Evolutionary conservation across 2,113 vertebrate species (phyloP), one percentile per base, ranked within the genome.

Genomic region (Toxotes jaculatrix): DNA sequence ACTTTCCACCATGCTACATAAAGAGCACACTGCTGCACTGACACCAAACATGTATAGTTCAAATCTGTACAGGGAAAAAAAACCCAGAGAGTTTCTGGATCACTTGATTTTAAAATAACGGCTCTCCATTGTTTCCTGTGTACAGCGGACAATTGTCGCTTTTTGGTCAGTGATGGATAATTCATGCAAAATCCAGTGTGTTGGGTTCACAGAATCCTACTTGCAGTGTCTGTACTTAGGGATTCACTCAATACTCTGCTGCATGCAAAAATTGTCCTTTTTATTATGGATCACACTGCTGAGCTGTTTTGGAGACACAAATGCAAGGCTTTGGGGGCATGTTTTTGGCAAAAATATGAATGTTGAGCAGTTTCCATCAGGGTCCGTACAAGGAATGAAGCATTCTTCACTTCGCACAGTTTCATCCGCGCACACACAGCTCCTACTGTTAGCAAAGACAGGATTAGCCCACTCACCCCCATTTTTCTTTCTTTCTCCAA

Each of bases 281-380:
- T 77, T 62, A 45, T 72, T 70, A 8, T 38, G 60, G 27, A 72
- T 79, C 61, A 45, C 17, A 9, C 47, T 64, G 32, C 51, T 42
- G 77, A 79, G 79, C 68, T 70, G 11, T 53, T 77, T 51, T 51
- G 67, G 27, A 83, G 23, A 79, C 73, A 83, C 66, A 74, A 77
- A 49, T 74, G 51, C 62, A 34, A 70, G 40, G 60, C 62, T 73
- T 76, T 43, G 3, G 68, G 85, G 81, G 75, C 56, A 82, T 69
- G 76, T 84, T 84, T 91, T 82, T 87, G 45, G 51, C 61, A 79
- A 86, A 40, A 86, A 86, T 85, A 77, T 65, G 70, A 88, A 83
- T 71, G 74, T 70, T 61, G 57, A 70, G 71, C 74, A 63, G 49
- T 81, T 80, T 84, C 64, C 68, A 66, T 45, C 34, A 21, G 70